A percentile compares a stretch with the other conserved stretches of the same genome.
Evolutionary conservation across 2,888 invertebrate species (phyloP).

Genomic region (Lacanobia wlatinum): DNA sequence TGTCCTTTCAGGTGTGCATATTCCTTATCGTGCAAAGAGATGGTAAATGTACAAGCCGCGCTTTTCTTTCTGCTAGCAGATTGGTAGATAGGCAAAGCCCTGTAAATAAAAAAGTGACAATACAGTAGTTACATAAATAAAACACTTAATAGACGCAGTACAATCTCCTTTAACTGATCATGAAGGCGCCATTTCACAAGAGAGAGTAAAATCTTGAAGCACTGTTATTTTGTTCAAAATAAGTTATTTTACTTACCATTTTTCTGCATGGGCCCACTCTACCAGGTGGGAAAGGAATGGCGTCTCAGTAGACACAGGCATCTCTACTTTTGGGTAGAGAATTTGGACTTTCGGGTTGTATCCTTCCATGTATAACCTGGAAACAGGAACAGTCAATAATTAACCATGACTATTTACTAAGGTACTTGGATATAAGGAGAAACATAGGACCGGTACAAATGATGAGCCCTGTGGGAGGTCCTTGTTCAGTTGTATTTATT

Average conservation of each 20-base stretch:
- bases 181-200: not conserved
- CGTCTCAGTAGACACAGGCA: slow-evolving; percentile 96
- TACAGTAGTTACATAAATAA: not conserved
- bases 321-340: slow-evolving; percentile 94
- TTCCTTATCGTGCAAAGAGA: slow-evolving; percentile 57
- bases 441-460: too few relatives aligned
- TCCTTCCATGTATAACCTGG: slow-evolving; percentile 94
- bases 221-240: not conserved
- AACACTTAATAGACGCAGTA: too few relatives aligned
- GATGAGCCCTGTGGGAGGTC: too few relatives aligned
- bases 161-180: too few relatives aligned
- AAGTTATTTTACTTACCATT: slow-evolving; percentile 86
- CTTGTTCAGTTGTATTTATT: too few relatives aligned
- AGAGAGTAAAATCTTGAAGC: not conserved
- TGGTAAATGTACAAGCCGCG: slow-evolving; percentile 67
- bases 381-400: slow-evolving; percentile 39
- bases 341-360: slow-evolving; percentile 92
- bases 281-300: slow-evolving; percentile 95
- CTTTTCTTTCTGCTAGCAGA: slow-evolving; percentile 67
- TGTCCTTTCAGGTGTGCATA: slow-evolving; percentile 45
- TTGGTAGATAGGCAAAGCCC: slow-evolving; percentile 71
- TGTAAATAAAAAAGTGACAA: slow-evolving; percentile 52
- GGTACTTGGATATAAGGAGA: not conserved
- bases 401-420: not conserved
- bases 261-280: slow-evolving; percentile 95